phyloP scores from a whole-genome alignment of 2,888 invertebrate species.

The Drosophila rellima region DNA sequence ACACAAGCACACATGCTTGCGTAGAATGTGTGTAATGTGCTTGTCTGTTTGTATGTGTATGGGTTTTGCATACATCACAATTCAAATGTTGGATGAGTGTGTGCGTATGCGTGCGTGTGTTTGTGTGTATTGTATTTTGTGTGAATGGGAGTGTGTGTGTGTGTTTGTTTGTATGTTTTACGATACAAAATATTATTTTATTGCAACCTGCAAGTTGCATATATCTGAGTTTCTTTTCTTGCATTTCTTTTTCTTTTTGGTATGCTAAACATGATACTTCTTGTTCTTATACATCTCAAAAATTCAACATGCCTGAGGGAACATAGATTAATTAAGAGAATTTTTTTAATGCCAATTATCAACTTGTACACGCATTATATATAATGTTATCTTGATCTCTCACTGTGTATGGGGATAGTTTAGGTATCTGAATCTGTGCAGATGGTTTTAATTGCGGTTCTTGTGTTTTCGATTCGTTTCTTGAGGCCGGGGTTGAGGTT shows the following conservation, averaged over 20 bases:
- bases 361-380: constrained; percentile 85
- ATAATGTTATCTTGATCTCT: constrained; percentile 83
- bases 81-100: constrained; percentile 11
- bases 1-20: constrained; percentile 8
- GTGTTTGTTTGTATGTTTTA: constrained; percentile 9
- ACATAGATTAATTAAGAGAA: constrained; percentile 15
- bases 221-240: constrained; percentile 12
- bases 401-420: constrained; percentile 31
- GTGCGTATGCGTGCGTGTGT: constrained; percentile 10
- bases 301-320: neutral
- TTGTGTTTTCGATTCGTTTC: constrained; percentile 38
- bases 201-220: constrained; percentile 49
- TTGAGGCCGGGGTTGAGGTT: constrained; percentile 39
- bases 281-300: constrained; percentile 22
- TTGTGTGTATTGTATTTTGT: neutral
- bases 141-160: constrained; percentile 12
- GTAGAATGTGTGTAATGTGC: constrained; percentile 1
- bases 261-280: constrained; percentile 20
- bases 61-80: constrained; percentile 17
- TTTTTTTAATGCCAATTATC: constrained; percentile 59
- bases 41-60: constrained; percentile 7
- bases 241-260: constrained; percentile 13
- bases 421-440: constrained; percentile 27
- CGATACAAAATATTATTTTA: constrained; percentile 24
- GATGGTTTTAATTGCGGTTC: constrained; percentile 33